Evolutionary conservation across 2,888 invertebrate genomes (phyloP).

Genomic region (Plebejus anna): DNA sequence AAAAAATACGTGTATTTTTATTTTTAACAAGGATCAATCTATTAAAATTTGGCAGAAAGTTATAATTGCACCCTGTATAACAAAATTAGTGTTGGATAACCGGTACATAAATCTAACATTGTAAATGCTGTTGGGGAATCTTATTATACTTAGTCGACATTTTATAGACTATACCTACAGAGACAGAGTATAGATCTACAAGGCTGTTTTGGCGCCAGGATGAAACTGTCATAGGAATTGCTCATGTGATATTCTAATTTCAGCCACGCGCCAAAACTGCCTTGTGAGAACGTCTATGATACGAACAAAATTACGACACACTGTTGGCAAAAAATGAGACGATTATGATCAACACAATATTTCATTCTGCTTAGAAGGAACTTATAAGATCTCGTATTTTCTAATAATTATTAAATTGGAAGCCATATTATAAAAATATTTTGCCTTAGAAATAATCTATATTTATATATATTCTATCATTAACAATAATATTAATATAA

Average conservation of each 20-base stretch:
- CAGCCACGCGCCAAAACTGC: neutral
- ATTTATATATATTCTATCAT: neutral
- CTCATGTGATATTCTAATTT: neutral
- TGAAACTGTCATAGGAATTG: neutral
- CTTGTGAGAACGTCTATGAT: neutral
- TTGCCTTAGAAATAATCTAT: neutral
- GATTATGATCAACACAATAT: neutral
- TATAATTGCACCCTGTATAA: no score
- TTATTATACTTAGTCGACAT: no score
- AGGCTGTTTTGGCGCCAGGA: neutral
- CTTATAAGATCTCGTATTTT: neutral
- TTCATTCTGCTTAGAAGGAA: neutral
- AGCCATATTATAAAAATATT: slow-evolving; percentile 1
- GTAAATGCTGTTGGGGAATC: neutral
- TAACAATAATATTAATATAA: neutral
- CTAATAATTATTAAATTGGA: neutral
- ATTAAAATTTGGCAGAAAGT: no score
- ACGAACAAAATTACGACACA: neutral
- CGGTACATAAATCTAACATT: neutral
- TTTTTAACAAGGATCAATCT: no score
- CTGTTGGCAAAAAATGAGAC: neutral
- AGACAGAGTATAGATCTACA: neutral
- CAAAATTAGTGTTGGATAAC: no score
- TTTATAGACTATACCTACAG: no score
- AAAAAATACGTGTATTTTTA: no score